These are phyloP conservation scores for Lasioglossum pauxillum DNA, from an alignment of 2,888 invertebrate species.

Conservation along the genomic window DNA sequence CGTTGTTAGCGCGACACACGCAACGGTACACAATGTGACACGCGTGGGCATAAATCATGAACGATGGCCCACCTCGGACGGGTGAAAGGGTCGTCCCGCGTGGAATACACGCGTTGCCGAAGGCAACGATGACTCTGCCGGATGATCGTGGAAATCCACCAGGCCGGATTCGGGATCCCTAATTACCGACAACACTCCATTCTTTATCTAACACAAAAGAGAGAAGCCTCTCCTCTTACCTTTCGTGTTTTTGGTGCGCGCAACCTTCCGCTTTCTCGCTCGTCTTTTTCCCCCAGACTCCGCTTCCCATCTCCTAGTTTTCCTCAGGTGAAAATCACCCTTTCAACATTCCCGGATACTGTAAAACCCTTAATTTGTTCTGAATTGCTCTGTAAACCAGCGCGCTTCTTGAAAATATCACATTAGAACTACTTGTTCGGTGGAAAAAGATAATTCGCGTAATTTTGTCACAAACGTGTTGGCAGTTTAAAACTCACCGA, in stretches of 20 bases:
- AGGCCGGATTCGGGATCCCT: neutral
- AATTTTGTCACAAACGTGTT: neutral
- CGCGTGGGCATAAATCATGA: slow-evolving; percentile 50
- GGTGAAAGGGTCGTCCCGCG: neutral
- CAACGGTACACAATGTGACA: slow-evolving; percentile 49
- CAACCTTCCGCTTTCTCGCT: neutral
- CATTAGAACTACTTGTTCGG: neutral
- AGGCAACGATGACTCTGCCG: slow-evolving; percentile 17
- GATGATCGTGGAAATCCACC: slow-evolving; percentile 13
- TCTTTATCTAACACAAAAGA: neutral
- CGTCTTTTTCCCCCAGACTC: neutral
- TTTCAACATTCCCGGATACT: neutral
- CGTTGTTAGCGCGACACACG: slow-evolving; percentile 51
- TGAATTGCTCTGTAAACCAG: neutral
- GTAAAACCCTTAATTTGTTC: neutral
- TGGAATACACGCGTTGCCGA: neutral
- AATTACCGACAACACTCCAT: slow-evolving; percentile 15
- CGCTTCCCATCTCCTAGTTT: neutral
- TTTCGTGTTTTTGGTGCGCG: neutral
- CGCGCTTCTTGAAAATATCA: neutral
- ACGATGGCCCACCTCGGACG: slow-evolving; percentile 4
- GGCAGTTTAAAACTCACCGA: neutral
- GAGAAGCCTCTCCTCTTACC: neutral
- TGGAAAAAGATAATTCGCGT: neutral
- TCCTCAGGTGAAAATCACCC: neutral